Percentiles rank a stretch among this genome's conserved stretches.
Conservation (phyloP, 2,797 vertebrate genomes). For the Aselliscus stoliczkanus region DNA sequence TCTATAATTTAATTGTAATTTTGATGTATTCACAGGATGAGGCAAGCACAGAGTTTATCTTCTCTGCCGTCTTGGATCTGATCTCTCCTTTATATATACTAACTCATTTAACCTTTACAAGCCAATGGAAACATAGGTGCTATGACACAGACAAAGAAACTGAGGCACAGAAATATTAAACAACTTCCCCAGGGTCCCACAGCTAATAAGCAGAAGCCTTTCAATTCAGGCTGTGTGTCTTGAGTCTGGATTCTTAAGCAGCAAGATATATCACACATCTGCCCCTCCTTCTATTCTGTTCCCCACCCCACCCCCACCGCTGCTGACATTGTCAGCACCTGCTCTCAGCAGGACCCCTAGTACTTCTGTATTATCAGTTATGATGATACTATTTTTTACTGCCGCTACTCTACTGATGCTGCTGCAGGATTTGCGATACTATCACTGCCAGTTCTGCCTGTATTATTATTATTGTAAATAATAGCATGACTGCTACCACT, state of each 20-base stretch:
- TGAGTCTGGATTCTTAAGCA: background rate
- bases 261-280: rapidly evolving
- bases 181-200: background rate
- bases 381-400: background rate
- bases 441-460: background rate
- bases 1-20: too few species aligned
- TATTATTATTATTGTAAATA: background rate
- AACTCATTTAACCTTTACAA: background rate
- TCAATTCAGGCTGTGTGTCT: background rate
- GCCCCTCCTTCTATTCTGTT: too few species aligned
- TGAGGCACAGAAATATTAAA: background rate
- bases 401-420: background rate
- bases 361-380: background rate
- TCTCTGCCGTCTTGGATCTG: background rate
- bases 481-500: background rate
- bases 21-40: too few species aligned
- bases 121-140: background rate
- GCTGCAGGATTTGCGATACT: background rate
- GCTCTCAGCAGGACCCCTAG: background rate
- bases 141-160: background rate
- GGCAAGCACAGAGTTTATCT: too few species aligned
- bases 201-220: background rate
- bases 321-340: background rate
- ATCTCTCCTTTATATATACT: background rate
- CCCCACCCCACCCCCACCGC: too few species aligned